These are phyloP conservation scores for Pemphigus obesinymphae DNA, from an alignment of 1,140 invertebrate genomes.

Conservation along the genomic window DNA sequence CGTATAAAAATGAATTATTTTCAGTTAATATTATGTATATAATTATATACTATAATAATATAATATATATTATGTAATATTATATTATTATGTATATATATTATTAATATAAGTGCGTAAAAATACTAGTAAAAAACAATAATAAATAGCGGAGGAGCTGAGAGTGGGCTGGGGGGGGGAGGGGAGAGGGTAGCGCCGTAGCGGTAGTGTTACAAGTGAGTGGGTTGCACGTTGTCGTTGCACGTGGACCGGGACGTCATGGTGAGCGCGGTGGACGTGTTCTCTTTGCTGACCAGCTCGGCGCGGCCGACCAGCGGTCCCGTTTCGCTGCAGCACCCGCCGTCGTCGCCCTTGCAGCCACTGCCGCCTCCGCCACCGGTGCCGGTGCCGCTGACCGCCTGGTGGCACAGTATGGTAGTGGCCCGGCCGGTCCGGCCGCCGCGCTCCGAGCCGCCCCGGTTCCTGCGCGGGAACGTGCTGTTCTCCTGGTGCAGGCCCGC, in stretches of 20 bases:
- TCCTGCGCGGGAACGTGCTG: conserved; percentile 73
- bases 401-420: conserved; percentile 41
- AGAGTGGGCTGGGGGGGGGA: no score
- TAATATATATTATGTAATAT: no score
- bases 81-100: neutral
- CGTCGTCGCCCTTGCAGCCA: conserved; percentile 50
- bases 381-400: conserved; percentile 4
- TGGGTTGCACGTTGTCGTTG: conserved; percentile 33
- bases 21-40: no score
- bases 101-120: neutral
- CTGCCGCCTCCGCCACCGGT: neutral
- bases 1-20: no score
- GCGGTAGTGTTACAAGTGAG: neutral
- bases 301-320: conserved; percentile 56
- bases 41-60: no score
- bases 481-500: conserved; percentile 83
- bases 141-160: neutral
- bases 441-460: conserved; percentile 39
- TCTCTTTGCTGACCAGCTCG: conserved; percentile 45
- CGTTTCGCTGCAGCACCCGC: conserved; percentile 51
- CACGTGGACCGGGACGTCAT: conserved; percentile 34
- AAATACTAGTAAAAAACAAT: neutral
- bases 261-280: conserved; percentile 39
- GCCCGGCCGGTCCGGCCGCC: neutral
- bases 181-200: no score